Evolutionary conservation across 2,113 vertebrate genomes (phyloP).

Genomic region (Semnornis frantzii): DNA sequence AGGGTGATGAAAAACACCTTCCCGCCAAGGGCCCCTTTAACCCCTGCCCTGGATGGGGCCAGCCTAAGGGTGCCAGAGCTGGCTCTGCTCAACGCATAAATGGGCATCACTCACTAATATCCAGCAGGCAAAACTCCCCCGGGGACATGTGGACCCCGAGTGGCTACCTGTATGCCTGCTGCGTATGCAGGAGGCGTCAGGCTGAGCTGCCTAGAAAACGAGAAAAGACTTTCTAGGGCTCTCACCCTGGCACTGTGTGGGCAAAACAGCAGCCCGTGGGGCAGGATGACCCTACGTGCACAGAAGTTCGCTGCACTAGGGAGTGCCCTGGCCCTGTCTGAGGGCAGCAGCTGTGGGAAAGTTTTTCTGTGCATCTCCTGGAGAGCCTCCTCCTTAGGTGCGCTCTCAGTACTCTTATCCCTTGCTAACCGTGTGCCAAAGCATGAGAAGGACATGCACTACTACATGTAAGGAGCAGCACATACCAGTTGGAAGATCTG

Average conservation of each 20-base stretch:
- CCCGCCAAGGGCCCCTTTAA: slow-evolving; percentile 26
- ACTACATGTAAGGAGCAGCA: not conserved
- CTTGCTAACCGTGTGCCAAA: not conserved
- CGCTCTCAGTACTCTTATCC: not conserved
- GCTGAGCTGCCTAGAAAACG: not conserved
- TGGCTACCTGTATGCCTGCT: not conserved
- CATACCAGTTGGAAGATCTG: not conserved
- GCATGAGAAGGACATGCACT: not conserved
- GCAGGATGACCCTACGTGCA: not conserved
- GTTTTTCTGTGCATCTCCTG: not conserved
- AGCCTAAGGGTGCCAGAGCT: not conserved
- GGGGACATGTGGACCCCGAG: rapidly evolving
- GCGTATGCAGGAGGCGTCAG: not conserved
- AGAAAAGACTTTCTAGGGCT: not conserved
- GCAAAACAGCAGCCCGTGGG: rapidly evolving
- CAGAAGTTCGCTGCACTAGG: not conserved
- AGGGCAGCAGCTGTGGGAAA: not conserved
- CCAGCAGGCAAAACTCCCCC: not conserved
- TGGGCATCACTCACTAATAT: not conserved
- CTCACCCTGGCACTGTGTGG: not conserved
- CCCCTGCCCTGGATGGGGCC: not conserved
- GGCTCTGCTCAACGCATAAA: not conserved
- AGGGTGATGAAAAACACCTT: slow-evolving; percentile 86
- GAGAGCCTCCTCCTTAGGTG: not conserved
- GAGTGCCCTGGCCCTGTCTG: not conserved